Conservation (phyloP, 2,888 invertebrate species). For the Cepaea hortensis region DNA sequence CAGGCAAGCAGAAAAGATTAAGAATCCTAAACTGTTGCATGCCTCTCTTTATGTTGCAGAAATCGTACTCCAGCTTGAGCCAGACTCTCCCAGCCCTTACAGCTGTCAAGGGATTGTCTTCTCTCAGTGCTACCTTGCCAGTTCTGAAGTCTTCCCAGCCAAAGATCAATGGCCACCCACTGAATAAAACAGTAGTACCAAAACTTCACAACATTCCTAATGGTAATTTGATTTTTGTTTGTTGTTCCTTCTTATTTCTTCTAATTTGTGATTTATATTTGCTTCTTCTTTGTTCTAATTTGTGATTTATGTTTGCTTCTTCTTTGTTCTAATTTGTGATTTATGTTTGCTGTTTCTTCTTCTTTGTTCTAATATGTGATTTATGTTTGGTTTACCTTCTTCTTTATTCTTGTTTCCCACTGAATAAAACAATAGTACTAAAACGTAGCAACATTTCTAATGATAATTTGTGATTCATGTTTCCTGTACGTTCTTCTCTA, state of each 20-base stretch:
- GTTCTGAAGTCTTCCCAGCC: conserved; percentile 50
- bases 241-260: neutral
- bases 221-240: neutral
- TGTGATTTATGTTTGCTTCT: too few species aligned
- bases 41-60: neutral
- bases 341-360: neutral
- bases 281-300: too few species aligned
- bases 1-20: too few species aligned
- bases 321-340: neutral
- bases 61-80: conserved; percentile 31
- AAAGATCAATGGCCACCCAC: conserved; percentile 42
- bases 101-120: conserved; percentile 44
- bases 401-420: neutral
- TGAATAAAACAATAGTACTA: too few species aligned
- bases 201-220: neutral
- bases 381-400: too few species aligned
- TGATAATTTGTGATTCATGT: too few species aligned
- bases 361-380: too few species aligned
- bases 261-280: too few species aligned
- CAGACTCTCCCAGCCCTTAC: conserved; percentile 58
- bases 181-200: conserved; percentile 31
- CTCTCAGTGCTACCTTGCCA: conserved; percentile 53
- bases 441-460: too few species aligned
- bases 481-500: too few species aligned
- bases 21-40: neutral